Evolutionary conservation across 2,797 vertebrate genomes (phyloP), one percentile per base, ranked within the genome.

Genomic region (Notolepis coatsorum): DNA sequence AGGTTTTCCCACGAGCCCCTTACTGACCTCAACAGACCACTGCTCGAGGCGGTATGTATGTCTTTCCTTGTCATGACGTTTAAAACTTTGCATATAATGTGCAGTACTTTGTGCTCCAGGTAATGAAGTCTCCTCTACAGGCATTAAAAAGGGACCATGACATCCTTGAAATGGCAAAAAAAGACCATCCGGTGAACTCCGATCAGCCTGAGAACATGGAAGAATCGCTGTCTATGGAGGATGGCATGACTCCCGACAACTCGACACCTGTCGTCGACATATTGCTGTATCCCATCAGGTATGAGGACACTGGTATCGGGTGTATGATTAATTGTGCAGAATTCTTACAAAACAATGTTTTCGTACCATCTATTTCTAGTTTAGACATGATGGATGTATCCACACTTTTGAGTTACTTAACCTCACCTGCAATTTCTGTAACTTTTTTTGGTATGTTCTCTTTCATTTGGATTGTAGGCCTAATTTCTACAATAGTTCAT

Each of bases 1-100:
- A 94, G 81, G 71, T 98, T 98, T 88, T 97, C 96, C 58, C 96
- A 98, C 0, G 93, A 95, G 50, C 93, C 93, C 0, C 90, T 98
- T 1, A 94, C 92, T 71, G 94, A 95, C 0, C 72, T 94, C 66
- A 94, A 94, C 0, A 90, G 74, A 41, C 88, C 90, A 45, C 84
- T 98, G 46, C 60, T 98, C 75, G 91, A 96, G 31, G 93, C 94
- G 93, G 96, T 98, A 39, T 82, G 93, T 42, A 12, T 1, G 12
- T 23, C 18, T 9, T 13, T 21, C 5, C 1, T 13, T 15, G 8
- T 37, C 4, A 10, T 41, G 13, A 9, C 5, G 0, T 13, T 9
- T 8, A 3, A 7, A 21, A 27, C 23, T 4, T 21, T n/a, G 10
- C 17, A 53, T 41, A 6, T 25, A 5, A 20, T 30, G 3, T 27